phyloP scores from a whole-genome alignment of 2,888 invertebrate species.

The Apomyelois bistriatella region DNA sequence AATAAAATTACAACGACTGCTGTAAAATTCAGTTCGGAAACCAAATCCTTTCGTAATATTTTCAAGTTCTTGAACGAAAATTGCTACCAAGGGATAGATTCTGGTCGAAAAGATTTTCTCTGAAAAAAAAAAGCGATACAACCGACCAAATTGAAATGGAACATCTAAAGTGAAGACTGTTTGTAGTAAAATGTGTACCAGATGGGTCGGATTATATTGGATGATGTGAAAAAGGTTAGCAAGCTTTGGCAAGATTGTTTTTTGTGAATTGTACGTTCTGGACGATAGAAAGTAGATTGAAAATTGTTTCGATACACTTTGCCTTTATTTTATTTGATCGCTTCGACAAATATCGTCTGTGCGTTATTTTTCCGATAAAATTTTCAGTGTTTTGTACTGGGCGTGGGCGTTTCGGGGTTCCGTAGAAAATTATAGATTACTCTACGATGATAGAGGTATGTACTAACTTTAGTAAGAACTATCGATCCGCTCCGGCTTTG shows the following conservation, averaged over 20 bases:
- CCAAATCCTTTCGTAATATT: conserved; percentile 47
- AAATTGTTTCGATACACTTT: conserved; percentile 56
- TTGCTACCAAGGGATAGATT: conserved; percentile 55
- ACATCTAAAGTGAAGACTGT: conserved; percentile 6
- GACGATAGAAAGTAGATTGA: conserved; percentile 53
- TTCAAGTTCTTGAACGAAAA: conserved; percentile 51
- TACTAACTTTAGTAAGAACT: too few relatives aligned
- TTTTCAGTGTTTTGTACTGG: conserved; percentile 10
- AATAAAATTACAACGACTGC: conserved; percentile 22
- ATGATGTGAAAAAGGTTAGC: conserved; percentile 42
- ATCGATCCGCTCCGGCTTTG: too few relatives aligned
- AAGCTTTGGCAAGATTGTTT: conserved; percentile 66
- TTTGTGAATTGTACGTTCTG: conserved; percentile 50
- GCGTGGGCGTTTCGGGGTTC: background rate
- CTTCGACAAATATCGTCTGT: conserved; percentile 32
- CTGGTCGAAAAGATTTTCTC: conserved; percentile 38
- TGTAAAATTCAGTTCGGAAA: conserved; percentile 40
- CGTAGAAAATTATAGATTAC: background rate
- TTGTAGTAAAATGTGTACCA: background rate
- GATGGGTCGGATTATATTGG: conserved; percentile 28
- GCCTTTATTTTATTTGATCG: conserved; percentile 62
- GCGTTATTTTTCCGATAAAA: conserved; percentile 20
- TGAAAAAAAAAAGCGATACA: conserved; percentile 38
- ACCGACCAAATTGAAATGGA: conserved; percentile 27
- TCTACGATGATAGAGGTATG: too few relatives aligned